Conservation (phyloP, 1,140 invertebrate genomes). For the Diabrotica undecimpunctata region DNA sequence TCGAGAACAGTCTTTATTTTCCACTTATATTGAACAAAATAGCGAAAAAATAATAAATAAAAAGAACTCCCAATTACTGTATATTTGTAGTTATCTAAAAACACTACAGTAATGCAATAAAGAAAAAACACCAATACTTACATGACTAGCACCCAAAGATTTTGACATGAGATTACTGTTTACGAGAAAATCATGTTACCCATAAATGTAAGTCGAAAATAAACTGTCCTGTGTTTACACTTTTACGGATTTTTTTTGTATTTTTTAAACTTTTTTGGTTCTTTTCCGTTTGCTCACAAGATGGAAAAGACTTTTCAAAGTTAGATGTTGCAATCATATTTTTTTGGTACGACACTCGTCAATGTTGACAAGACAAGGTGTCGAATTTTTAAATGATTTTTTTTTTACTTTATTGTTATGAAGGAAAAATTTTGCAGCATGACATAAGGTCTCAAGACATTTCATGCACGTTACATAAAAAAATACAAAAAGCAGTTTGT, state of each 20-base stretch:
- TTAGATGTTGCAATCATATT: slow-evolving; percentile 44
- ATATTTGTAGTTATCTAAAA: too few relatives aligned
- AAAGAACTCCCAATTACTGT: too few relatives aligned
- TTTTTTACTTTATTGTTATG: slow-evolving; percentile 41
- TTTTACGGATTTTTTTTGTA: slow-evolving; percentile 46
- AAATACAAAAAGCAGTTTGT: slow-evolving; percentile 27
- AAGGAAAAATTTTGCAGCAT: slow-evolving; percentile 45
- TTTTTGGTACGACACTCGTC: slow-evolving; percentile 39
- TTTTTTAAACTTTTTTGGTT: slow-evolving; percentile 35
- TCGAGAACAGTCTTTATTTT: too few relatives aligned
- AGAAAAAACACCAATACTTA: slow-evolving; percentile 12
- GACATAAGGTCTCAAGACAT: slow-evolving; percentile 48
- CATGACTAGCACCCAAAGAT: slow-evolving; percentile 34
- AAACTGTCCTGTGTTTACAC: slow-evolving; percentile 37
- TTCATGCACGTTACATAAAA: slow-evolving; percentile 39
- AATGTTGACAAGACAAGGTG: slow-evolving; percentile 28
- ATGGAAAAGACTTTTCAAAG: slow-evolving; percentile 33
- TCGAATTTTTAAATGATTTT: slow-evolving; percentile 39
- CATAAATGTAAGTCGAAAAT: slow-evolving; percentile 30
- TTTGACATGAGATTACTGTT: slow-evolving; percentile 25
- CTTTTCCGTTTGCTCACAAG: slow-evolving; percentile 33
- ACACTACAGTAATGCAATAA: too few relatives aligned
- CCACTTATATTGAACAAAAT: too few relatives aligned
- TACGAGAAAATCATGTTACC: slow-evolving; percentile 16
- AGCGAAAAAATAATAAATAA: too few relatives aligned